Base-by-base conservation (phyloP, 2,888 invertebrate species). In the Tenthredo amoena region DNA sequence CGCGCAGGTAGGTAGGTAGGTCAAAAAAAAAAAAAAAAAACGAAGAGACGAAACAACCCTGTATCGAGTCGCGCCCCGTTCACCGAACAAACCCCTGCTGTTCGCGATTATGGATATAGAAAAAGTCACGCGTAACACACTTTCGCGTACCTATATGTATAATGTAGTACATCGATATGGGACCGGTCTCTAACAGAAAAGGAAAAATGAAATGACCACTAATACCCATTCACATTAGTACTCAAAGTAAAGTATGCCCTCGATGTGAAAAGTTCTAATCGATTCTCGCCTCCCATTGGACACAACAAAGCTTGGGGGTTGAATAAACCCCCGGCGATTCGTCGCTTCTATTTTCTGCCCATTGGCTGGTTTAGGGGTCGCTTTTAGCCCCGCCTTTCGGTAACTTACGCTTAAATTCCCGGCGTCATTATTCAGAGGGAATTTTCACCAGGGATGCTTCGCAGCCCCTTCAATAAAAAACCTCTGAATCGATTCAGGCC, bases 141-240 rank as follows among this genome's bases (percentile, higher is more conserved):
- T 68, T 83, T 83, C 71, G 81, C 47, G 83, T 83, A 68, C 2
- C 31, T 40, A 62, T 58, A 34, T 37, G n/a, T 18, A 12, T 15
- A 34, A 76, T 26, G 43, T 43, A 47, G 43, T 43, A 26, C 74
- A 40, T 34, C 9, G 43, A 21, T 74, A 74, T 43, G 31, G 43
- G 18, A 15, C 74, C 43, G 43, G 21, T 12, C 18, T 26, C 43
- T 18, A 74, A 87, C 87, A 85, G 81, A 87, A 85, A 86, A 85
- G 76, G 85, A 87, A 87, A 90, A 88, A 89, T 90, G 90, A 90
- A 91, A 92, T 91, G 91, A 91, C 90, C 91, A 89, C 92, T 93
- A 93, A 93, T 93, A 92, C 91, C 89, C 91, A 91, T 91, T 92
- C 91, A 89, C 91, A 92, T 93, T 91, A 93, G 91, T 92, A 92